Percentiles rank a stretch among this genome's conserved stretches.
These are phyloP conservation scores for Rhagoletis zephyria DNA, from an alignment of 1,140 invertebrate genomes.

Conservation along the genomic window DNA sequence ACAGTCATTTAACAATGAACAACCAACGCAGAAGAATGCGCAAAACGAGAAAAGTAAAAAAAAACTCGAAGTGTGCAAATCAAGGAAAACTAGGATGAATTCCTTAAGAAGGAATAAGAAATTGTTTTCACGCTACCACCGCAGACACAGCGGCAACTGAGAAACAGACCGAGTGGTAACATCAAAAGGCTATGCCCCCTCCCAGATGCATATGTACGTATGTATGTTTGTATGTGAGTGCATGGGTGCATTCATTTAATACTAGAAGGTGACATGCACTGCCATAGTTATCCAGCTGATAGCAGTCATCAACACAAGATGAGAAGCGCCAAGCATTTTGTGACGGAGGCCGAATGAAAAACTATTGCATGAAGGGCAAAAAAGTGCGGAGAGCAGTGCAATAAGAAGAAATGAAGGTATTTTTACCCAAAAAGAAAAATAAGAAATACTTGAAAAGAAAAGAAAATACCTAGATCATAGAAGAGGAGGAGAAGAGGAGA, in stretches of 20 bases:
- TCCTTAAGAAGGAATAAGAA: background rate
- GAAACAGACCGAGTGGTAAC: background rate
- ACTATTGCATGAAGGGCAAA: background rate
- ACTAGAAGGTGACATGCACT: slow-evolving; percentile 26
- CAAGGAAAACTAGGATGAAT: slow-evolving; percentile 30
- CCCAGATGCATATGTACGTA: too few relatives aligned
- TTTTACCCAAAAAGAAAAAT: background rate
- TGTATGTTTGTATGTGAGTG: too few relatives aligned
- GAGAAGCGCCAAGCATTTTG: background rate
- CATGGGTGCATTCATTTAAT: slow-evolving; percentile 3
- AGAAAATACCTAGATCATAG: background rate
- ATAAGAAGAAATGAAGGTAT: background rate
- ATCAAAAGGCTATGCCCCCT: background rate
- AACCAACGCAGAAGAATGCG: background rate
- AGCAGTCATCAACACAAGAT: slow-evolving; percentile 17
- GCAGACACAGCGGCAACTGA: background rate
- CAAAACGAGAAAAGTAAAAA: background rate
- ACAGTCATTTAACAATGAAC: slow-evolving; percentile 18
- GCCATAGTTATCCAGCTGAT: slow-evolving; percentile 35
- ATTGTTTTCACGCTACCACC: background rate
- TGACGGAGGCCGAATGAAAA: background rate
- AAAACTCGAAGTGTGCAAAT: slow-evolving; percentile 1
- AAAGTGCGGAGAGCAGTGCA: background rate
- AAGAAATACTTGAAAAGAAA: background rate
- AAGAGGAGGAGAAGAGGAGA: background rate